Percentiles rank a stretch among this genome's conserved stretches.
These are phyloP conservation scores for Pempheris klunzingeri DNA, from an alignment of 2,797 vertebrate genomes.

Conservation along the genomic window DNA sequence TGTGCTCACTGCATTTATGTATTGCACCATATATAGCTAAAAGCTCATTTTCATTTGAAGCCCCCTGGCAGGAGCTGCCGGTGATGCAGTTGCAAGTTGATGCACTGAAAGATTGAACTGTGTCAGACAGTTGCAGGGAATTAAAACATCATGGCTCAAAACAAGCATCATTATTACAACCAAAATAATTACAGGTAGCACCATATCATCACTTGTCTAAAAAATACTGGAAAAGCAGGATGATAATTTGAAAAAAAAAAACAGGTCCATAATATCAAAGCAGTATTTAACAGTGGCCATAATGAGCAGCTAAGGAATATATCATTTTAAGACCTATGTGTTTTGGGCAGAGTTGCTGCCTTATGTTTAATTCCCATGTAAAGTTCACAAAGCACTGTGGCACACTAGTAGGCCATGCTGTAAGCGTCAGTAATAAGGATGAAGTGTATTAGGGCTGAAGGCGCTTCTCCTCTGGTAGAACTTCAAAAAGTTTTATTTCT, in stretches of 20 bases:
- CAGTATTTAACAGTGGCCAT: neutral
- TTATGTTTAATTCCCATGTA: conserved; percentile 54
- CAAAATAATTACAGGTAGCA: neutral
- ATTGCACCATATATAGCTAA: neutral
- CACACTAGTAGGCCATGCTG: conserved; percentile 61
- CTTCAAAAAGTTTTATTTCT: conserved; percentile 71
- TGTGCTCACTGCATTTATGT: neutral
- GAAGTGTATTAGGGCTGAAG: conserved; percentile 70
- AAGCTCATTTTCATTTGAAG: neutral
- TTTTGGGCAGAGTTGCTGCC: conserved; percentile 22
- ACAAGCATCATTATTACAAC: neutral
- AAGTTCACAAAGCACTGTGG: conserved; percentile 45
- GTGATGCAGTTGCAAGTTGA: neutral
- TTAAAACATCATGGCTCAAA: conserved; percentile 3
- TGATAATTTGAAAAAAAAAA: neutral
- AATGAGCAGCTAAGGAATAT: neutral
- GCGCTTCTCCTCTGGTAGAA: conserved; percentile 61
- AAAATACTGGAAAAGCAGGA: neutral
- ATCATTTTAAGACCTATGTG: conserved; percentile 7
- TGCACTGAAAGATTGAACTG: conserved; percentile 9
- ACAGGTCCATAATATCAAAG: neutral
- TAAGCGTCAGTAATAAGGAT: conserved; percentile 65
- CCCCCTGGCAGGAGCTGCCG: neutral
- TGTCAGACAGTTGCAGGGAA: neutral
- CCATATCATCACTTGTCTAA: neutral